Conservation (phyloP, 2,888 invertebrate species). For the Ypsolopha scabrella region DNA sequence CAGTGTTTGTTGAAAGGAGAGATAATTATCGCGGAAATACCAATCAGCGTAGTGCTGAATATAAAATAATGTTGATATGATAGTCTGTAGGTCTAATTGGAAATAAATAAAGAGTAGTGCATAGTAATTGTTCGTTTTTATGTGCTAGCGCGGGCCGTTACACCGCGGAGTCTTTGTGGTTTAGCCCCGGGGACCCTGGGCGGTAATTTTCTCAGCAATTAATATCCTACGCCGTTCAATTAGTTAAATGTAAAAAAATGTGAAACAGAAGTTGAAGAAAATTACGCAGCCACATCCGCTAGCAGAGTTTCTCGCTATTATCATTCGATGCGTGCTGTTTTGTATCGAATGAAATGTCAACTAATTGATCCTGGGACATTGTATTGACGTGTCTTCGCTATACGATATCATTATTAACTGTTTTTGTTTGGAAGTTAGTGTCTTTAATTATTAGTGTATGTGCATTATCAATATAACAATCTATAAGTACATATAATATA, state of each 20-base stretch:
- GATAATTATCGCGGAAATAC: constrained; percentile 14
- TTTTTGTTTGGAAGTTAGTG: too few relatives aligned
- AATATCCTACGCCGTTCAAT: constrained; percentile 52
- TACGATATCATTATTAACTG: neutral
- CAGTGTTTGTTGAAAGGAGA: neutral
- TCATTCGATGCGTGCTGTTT: constrained; percentile 11
- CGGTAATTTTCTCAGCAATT: constrained; percentile 63
- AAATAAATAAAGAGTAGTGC: constrained; percentile 39
- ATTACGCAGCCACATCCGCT: constrained; percentile 36
- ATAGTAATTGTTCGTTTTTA: constrained; percentile 54
- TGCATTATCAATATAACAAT: too few relatives aligned
- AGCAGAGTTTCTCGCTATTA: constrained; percentile 32
- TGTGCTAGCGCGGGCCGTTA: constrained; percentile 30
- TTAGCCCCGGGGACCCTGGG: constrained; percentile 40
- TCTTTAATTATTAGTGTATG: too few relatives aligned
- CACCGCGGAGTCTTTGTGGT: constrained; percentile 39
- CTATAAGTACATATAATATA: too few relatives aligned
- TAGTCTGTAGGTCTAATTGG: constrained; percentile 32
- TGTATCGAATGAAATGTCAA: constrained; percentile 34
- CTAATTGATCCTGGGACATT: constrained; percentile 6
- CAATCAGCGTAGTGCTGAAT: constrained; percentile 24
- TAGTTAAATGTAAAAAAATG: constrained; percentile 54
- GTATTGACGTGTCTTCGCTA: neutral
- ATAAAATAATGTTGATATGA: constrained; percentile 34
- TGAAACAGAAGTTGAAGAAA: constrained; percentile 45